A percentile compares a stretch with the other conserved stretches of the same genome.
Evolutionary conservation across 2,797 vertebrate species (phyloP).

Genomic region (Vultur gryphus): DNA sequence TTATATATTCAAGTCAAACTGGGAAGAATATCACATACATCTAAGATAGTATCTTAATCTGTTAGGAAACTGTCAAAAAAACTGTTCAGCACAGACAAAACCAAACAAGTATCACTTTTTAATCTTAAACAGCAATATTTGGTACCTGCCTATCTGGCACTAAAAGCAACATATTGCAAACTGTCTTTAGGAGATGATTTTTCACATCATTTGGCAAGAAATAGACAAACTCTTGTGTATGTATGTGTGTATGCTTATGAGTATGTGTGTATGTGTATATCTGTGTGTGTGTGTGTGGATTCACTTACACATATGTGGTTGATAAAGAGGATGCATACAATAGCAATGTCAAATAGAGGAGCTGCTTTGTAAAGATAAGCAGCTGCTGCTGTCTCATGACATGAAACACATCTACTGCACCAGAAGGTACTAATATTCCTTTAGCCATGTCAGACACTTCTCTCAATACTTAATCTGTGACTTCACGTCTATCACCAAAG

Average conservation of each 20-base stretch:
- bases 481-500: background rate
- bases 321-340: background rate
- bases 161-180: background rate
- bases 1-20: background rate
- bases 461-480: background rate
- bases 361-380: background rate
- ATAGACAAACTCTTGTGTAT: background rate
- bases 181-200: background rate
- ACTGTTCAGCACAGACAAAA: background rate
- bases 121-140: background rate
- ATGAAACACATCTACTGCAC: background rate
- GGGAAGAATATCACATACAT: background rate
- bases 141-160: background rate
- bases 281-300: background rate
- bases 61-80: background rate
- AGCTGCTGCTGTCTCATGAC: background rate
- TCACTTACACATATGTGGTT: accelerated
- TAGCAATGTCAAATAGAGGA: background rate
- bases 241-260: background rate
- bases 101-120: background rate
- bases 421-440: background rate
- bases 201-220: background rate
- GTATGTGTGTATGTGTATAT: too few species aligned
- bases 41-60: background rate
- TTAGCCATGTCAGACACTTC: background rate